Evolutionary conservation across 1,140 invertebrate species (phyloP).

Genomic region (Zaprionus taronus): DNA sequence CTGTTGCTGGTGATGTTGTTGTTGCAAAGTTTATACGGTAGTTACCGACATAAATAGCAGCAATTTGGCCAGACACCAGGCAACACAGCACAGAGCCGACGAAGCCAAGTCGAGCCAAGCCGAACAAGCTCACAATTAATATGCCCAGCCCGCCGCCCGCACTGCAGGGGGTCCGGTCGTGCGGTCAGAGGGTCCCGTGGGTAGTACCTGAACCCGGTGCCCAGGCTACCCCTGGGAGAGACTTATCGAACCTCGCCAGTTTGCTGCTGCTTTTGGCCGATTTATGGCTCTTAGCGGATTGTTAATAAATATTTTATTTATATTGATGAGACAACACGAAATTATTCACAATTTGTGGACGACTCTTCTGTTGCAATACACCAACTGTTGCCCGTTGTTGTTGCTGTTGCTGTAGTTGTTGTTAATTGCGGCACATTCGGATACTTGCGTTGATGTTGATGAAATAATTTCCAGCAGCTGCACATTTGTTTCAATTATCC

Average conservation of each 20-base stretch:
- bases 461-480: slow-evolving; percentile 71
- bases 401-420: slow-evolving; percentile 2
- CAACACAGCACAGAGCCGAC: slow-evolving; percentile 40
- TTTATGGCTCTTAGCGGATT: slow-evolving; percentile 81
- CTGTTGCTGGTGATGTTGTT: slow-evolving; percentile 58
- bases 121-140: slow-evolving; percentile 80
- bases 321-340: slow-evolving; percentile 79
- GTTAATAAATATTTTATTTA: slow-evolving; percentile 83
- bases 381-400: slow-evolving; percentile 7
- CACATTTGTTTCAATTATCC: slow-evolving; percentile 75
- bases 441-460: slow-evolving; percentile 47
- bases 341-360: slow-evolving; percentile 73
- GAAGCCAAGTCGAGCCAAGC: slow-evolving; percentile 13
- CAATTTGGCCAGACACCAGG: slow-evolving; percentile 83
- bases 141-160: slow-evolving; percentile 73
- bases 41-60: slow-evolving; percentile 84
- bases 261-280: slow-evolving; percentile 64
- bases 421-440: slow-evolving; percentile 30
- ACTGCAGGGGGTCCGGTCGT: slow-evolving; percentile 64
- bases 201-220: slow-evolving; percentile 22
- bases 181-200: slow-evolving; percentile 29
- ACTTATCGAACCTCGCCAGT: slow-evolving; percentile 4
- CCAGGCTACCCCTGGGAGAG: slow-evolving; percentile 30
- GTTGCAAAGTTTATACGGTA: slow-evolving; percentile 83
- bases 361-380: slow-evolving; percentile 27